Percentiles rank a stretch among this genome's conserved stretches.
These are phyloP conservation scores for Heterohyrax brucei DNA, from an alignment of 2,797 vertebrate species.

Conservation along the genomic window DNA sequence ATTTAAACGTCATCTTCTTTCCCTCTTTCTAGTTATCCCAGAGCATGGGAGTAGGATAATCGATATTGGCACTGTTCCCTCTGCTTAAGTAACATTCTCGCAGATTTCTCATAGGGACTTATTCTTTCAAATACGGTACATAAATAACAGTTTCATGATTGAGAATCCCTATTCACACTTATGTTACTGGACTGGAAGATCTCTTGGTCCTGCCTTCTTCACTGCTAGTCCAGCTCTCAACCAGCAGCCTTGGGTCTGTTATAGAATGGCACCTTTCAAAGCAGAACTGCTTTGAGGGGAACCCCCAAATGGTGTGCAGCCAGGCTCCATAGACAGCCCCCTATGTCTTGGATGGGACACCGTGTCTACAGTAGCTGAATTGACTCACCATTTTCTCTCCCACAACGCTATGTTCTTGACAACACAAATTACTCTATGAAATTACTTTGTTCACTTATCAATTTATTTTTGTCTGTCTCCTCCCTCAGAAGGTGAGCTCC, in stretches of 20 bases:
- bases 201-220: too few relatives aligned
- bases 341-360: fast-evolving
- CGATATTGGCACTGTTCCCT: neutral
- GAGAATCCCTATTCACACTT: too few relatives aligned
- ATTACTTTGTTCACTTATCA: neutral
- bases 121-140: neutral
- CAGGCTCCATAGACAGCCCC: too few relatives aligned
- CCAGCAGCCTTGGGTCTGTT: too few relatives aligned
- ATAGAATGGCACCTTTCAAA: too few relatives aligned
- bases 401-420: neutral
- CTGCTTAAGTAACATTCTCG: neutral
- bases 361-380: neutral
- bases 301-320: too few relatives aligned
- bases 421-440: neutral
- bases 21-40: neutral
- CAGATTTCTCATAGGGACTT: neutral
- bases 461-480: neutral
- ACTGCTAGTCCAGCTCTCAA: too few relatives aligned
- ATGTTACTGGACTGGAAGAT: too few relatives aligned
- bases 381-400: neutral
- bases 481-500: neutral
- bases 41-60: too few relatives aligned
- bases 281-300: too few relatives aligned
- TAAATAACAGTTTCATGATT: too few relatives aligned
- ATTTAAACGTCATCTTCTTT: neutral